phyloP scores from a whole-genome alignment of 2,888 invertebrate genomes.

The Rhamphomyia laevipes region DNA sequence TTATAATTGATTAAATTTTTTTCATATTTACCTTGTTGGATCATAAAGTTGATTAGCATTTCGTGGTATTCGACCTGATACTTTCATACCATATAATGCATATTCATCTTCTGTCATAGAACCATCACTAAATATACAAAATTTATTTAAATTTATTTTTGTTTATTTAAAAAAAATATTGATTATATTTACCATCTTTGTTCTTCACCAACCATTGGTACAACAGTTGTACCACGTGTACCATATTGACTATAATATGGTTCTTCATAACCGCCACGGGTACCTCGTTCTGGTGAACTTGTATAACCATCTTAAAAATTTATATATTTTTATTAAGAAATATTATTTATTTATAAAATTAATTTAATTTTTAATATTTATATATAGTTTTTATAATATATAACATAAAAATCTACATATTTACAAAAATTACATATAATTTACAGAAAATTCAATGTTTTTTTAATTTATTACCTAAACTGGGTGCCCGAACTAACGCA shows the following conservation, averaged over 20 bases:
- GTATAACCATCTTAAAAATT: conserved; percentile 67
- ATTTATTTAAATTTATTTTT: neutral
- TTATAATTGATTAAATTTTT: neutral
- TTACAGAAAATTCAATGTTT: no score
- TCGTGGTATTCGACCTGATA: conserved; percentile 44
- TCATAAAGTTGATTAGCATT: conserved; percentile 38
- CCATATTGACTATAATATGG: conserved; percentile 77
- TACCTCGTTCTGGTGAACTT: conserved; percentile 74
- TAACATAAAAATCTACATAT: no score
- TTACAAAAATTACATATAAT: no score
- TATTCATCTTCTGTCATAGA: conserved; percentile 58
- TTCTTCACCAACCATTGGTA: conserved; percentile 88
- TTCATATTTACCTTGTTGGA: conserved; percentile 31
- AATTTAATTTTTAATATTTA: no score
- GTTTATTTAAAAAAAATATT: neutral
- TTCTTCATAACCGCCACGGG: conserved; percentile 67
- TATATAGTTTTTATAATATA: no score
- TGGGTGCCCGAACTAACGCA: no score
- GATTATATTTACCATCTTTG: conserved; percentile 47
- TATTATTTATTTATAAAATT: neutral
- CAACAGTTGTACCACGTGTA: conserved; percentile 53
- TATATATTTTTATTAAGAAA: no score
- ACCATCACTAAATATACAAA: conserved; percentile 44
- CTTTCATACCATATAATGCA: conserved; percentile 56
- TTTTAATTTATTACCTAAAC: no score